Evolutionary conservation across 2,113 vertebrate species (phyloP).

Genomic region (Pantherophis guttatus): DNA sequence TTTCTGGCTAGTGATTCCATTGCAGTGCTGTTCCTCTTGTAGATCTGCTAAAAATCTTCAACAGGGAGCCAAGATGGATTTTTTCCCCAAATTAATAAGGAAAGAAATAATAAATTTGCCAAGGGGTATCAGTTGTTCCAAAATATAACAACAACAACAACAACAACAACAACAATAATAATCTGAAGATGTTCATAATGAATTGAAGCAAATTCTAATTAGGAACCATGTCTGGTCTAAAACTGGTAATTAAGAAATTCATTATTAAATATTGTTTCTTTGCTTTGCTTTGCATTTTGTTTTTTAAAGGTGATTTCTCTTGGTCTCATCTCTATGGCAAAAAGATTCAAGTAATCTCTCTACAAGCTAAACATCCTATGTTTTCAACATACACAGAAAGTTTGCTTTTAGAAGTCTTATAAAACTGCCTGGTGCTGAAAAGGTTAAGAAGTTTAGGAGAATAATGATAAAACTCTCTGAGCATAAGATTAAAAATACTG

Average conservation of each 20-base stretch:
- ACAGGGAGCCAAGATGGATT: constrained; percentile 16
- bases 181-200: neutral
- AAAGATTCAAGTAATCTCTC: neutral
- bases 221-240: neutral
- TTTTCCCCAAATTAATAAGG: constrained; percentile 25
- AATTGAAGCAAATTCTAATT: neutral
- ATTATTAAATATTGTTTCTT: neutral
- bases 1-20: neutral
- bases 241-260: neutral
- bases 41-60: neutral
- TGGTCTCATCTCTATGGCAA: neutral
- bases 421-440: neutral
- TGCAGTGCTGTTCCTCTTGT: neutral
- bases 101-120: constrained; percentile 16
- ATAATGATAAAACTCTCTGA: constrained; percentile 22
- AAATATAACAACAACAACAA: neutral
- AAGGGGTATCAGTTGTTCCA: neutral
- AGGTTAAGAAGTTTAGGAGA: neutral
- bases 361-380: neutral
- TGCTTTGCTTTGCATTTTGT: neutral
- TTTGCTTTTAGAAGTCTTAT: neutral
- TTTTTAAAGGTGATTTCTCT: neutral
- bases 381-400: neutral
- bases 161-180: neutral
- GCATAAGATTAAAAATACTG: constrained; percentile 17